These are phyloP conservation scores for Drosophila antonietae DNA, from an alignment of 2,888 invertebrate genomes.

Conservation along the genomic window DNA sequence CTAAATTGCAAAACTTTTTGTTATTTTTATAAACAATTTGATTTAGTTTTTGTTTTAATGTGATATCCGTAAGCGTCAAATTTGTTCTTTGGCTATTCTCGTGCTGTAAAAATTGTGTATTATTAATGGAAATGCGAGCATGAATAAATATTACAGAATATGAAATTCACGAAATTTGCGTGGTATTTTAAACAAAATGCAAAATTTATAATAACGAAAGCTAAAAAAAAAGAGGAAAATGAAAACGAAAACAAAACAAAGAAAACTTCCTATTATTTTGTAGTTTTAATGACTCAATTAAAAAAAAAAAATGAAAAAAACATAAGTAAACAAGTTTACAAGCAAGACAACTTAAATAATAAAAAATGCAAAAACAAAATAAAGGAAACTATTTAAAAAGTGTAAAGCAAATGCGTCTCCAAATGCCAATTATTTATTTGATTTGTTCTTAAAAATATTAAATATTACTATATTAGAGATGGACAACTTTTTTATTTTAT, in stretches of 20 bases:
- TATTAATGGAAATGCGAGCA: conserved; percentile 36
- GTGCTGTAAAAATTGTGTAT: conserved; percentile 61
- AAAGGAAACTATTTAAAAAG: conserved; percentile 60
- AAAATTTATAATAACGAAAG: conserved; percentile 36
- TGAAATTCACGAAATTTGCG: conserved; percentile 37
- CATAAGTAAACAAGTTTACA: conserved; percentile 43
- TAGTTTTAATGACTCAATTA: conserved; percentile 64
- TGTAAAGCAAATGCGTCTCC: conserved; percentile 8
- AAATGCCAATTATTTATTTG: conserved; percentile 8
- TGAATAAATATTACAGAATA: conserved; percentile 30
- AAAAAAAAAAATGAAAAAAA: conserved; percentile 7
- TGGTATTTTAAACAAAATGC: conserved; percentile 50
- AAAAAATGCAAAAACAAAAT: conserved; percentile 59
- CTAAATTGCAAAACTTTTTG: conserved; percentile 56
- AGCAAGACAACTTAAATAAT: conserved; percentile 39
- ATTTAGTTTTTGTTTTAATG: conserved; percentile 71
- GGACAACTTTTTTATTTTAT: not conserved
- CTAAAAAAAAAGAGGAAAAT: conserved; percentile 21
- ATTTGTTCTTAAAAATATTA: not conserved
- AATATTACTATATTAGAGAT: not conserved
- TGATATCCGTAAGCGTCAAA: conserved; percentile 67
- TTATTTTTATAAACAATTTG: conserved; percentile 57
- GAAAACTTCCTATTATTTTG: conserved; percentile 77
- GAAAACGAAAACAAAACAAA: conserved; percentile 33
- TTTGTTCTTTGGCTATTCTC: conserved; percentile 65